Percentiles rank a stretch among this genome's conserved stretches.
Evolutionary conservation across 2,113 vertebrate genomes (phyloP).

Genomic region (Prunella himalayana): DNA sequence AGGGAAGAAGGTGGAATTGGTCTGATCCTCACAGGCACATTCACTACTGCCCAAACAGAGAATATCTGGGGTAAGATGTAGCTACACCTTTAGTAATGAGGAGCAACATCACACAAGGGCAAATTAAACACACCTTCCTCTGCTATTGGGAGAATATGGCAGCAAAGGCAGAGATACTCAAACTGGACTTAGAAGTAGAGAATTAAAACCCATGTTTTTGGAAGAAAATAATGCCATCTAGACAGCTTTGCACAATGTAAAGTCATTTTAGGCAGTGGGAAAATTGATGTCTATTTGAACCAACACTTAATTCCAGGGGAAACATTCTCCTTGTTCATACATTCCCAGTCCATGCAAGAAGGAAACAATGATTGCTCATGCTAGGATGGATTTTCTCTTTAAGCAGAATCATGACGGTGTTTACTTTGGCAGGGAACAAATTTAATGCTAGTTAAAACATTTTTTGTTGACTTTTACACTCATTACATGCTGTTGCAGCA

Average conservation of each 20-base stretch:
- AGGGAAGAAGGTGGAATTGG: background rate
- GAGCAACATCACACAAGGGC: background rate
- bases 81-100: background rate
- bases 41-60: background rate
- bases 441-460: constrained; percentile 1
- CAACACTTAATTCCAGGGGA: background rate
- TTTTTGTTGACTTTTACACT: constrained; percentile 55
- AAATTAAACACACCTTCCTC: background rate
- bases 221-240: background rate
- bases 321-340: background rate
- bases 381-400: constrained; percentile 14
- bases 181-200: background rate
- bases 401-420: background rate
- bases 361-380: background rate
- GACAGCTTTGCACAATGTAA: background rate
- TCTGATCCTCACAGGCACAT: background rate
- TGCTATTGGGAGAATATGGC: background rate
- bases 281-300: background rate
- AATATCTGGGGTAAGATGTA: background rate
- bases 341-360: background rate
- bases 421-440: constrained; percentile 44
- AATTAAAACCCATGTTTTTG: background rate
- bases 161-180: background rate
- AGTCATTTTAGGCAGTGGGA: background rate
- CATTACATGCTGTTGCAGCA: constrained; percentile 25